Evolutionary conservation across 2,888 invertebrate genomes (phyloP).

Genomic region (Lomographa bimaculata): DNA sequence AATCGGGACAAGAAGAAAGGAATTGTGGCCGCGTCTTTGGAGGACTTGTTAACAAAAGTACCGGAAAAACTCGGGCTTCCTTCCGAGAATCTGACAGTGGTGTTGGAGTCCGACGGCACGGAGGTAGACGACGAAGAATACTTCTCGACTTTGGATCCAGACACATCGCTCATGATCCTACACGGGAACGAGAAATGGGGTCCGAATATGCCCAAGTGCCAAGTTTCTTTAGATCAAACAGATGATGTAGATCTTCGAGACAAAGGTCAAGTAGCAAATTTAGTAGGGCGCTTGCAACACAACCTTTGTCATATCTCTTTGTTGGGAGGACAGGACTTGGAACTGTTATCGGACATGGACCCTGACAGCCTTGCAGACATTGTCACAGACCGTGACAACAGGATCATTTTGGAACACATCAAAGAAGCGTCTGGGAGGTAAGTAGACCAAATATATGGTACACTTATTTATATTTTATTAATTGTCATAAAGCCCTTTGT

Average conservation of each 20-base stretch:
- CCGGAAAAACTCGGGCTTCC: conserved; percentile 88
- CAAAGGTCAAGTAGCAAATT: conserved; percentile 86
- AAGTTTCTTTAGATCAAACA: conserved; percentile 84
- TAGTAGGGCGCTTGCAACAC: conserved; percentile 90
- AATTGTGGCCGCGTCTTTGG: conserved; percentile 90
- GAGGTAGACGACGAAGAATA: conserved; percentile 98
- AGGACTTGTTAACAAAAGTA: conserved; percentile 90
- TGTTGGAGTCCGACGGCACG: conserved; percentile 95
- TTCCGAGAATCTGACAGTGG: conserved; percentile 88
- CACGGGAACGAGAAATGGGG: conserved; percentile 91
- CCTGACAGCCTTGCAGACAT: conserved; percentile 94
- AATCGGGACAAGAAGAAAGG: conserved; percentile 92
- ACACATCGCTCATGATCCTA: conserved; percentile 93
- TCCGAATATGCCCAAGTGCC: conserved; percentile 85
- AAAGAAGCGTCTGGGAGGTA: conserved; percentile 93
- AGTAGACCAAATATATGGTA: conserved; percentile 8
- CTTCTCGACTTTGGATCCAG: conserved; percentile 94
- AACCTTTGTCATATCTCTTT: conserved; percentile 93
- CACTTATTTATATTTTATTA: conserved; percentile 8
- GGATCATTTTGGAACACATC: conserved; percentile 90
- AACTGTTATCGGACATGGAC: conserved; percentile 94
- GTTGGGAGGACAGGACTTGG: conserved; percentile 92
- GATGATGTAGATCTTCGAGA: conserved; percentile 80
- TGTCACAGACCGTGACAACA: conserved; percentile 88
- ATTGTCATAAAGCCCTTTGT: no score